Evolutionary conservation across 2,113 vertebrate genomes (phyloP).

Genomic region (Reinhardtius hippoglossoides): DNA sequence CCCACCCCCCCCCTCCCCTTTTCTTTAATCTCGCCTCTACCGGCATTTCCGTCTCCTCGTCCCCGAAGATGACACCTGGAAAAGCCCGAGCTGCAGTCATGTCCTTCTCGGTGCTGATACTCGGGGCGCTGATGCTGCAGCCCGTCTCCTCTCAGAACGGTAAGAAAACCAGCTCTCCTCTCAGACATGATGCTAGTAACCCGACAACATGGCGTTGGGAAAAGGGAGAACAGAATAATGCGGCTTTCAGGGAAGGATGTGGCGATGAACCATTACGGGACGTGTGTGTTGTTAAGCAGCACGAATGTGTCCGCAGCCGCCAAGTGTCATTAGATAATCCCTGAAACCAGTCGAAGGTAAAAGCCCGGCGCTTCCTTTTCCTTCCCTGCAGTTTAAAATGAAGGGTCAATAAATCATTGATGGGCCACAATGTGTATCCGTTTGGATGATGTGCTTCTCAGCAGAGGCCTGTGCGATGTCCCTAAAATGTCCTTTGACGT

Average conservation of each 20-base stretch:
- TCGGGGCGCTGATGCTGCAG: slow-evolving; percentile 80
- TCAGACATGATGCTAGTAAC: background rate
- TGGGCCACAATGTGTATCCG: slow-evolving; percentile 43
- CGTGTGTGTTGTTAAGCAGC: background rate
- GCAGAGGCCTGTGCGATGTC: slow-evolving; percentile 63
- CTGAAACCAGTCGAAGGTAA: background rate
- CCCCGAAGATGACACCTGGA: slow-evolving; percentile 72
- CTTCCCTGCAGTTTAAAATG: background rate
- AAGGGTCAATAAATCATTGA: slow-evolving; percentile 58
- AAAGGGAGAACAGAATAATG: slow-evolving; percentile 12
- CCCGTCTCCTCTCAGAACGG: slow-evolving; percentile 80
- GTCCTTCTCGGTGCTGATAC: slow-evolving; percentile 69
- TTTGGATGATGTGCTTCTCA: slow-evolving; percentile 53
- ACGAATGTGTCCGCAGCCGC: background rate
- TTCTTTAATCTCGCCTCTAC: background rate
- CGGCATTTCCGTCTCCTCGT: slow-evolving; percentile 49
- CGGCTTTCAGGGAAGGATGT: slow-evolving; percentile 15
- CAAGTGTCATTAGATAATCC: slow-evolving; percentile 27
- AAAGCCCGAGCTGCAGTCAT: slow-evolving; percentile 68
- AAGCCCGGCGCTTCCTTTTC: background rate
- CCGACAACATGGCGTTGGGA: background rate
- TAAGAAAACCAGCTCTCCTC: slow-evolving; percentile 55
- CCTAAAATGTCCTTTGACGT: slow-evolving; percentile 76
- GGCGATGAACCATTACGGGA: background rate
- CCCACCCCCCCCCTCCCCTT: slow-evolving; percentile 7